Evolutionary conservation across 1,140 invertebrate genomes (phyloP), one percentile per base, ranked within the genome.

Genomic region (Aplysia californica): DNA sequence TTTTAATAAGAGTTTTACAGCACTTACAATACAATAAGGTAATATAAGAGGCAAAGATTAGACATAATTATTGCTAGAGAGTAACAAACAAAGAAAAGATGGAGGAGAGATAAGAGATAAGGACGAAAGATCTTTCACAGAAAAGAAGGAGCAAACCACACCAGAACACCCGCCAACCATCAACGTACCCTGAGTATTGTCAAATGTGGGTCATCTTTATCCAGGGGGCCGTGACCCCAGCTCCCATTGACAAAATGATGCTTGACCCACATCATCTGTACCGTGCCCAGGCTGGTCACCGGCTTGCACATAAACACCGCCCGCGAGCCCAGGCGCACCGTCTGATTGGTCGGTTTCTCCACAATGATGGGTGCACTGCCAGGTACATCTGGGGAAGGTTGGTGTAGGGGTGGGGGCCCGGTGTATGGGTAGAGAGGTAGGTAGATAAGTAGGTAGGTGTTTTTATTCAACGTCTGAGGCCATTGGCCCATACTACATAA

Each of bases 181-280:
- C n/a, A n/a, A 65, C 39, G 38, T 50, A 75, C 77, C 70, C 68
- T 79, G 0, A 79, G 10, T 15, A 75, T 31, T 23, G 72, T 71
- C 39, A 75, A 26, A 58, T 75, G 56, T 10, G 77, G 77, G n/a
- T 61, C 41, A 3, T 50, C 67, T 35, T 50, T 33, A 2, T 65
- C n/a, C 50, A 72, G 15, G 20, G 70, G 6, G 5, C 70, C 72
- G 18, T 69, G 39, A 4, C 68, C 50, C 35, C 50, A 79, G 0
- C 61, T 59, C 26, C 55, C 72, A 55, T 79, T 79, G 67, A 79
- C 71, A 35, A 39, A 44, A 31, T 75, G 70, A 0, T 74, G 77
- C 33, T 71, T 58, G 2, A 70, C 31, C 72, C 77, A 75, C 31
- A 31, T 68, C 26, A 50, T 35, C 33, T 50, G 33, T 20, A 55